Conservation (phyloP, 2,113 vertebrate species). For the Amblyopsis rosae region DNA sequence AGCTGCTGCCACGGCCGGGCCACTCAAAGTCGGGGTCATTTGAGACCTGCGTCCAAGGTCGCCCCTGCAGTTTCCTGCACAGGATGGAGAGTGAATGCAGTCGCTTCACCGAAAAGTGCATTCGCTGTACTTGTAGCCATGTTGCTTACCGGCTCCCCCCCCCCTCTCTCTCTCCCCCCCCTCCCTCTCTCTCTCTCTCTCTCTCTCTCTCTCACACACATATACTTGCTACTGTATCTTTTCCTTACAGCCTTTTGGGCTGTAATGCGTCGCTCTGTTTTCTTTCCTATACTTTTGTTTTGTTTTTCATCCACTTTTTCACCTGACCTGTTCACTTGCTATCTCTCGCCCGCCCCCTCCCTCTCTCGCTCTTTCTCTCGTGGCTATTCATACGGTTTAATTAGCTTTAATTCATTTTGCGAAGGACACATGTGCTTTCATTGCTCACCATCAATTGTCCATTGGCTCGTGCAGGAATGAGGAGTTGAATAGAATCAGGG, state of each 20-base stretch:
- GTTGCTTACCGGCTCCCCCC: constrained; percentile 20
- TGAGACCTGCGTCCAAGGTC: constrained; percentile 55
- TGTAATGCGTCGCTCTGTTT: constrained; percentile 12
- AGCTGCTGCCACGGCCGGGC: constrained; percentile 7
- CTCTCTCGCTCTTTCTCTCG: constrained; percentile 10
- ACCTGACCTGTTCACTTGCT: background rate
- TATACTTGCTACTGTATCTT: background rate
- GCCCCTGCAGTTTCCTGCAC: constrained; percentile 15
- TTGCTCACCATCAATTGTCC: constrained; percentile 44
- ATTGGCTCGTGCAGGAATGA: constrained; percentile 35
- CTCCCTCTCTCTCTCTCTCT: constrained; percentile 14
- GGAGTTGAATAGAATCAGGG: constrained; percentile 52
- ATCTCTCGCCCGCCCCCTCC: background rate
- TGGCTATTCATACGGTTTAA: constrained; percentile 39
- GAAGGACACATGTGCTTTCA: constrained; percentile 58
- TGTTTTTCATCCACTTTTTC: constrained; percentile 27
- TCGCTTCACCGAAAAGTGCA: constrained; percentile 20
- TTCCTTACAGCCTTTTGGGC: constrained; percentile 25
- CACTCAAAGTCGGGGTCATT: constrained; percentile 47
- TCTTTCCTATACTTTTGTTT: background rate
- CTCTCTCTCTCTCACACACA: background rate
- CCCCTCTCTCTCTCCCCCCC: background rate
- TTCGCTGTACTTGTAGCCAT: background rate
- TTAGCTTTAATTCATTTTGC: constrained; percentile 52
- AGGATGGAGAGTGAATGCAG: constrained; percentile 6